A percentile compares a stretch with the other conserved stretches of the same genome.
Conservation (phyloP, 1,140 invertebrate genomes). For the Lasioglossum albipes region DNA sequence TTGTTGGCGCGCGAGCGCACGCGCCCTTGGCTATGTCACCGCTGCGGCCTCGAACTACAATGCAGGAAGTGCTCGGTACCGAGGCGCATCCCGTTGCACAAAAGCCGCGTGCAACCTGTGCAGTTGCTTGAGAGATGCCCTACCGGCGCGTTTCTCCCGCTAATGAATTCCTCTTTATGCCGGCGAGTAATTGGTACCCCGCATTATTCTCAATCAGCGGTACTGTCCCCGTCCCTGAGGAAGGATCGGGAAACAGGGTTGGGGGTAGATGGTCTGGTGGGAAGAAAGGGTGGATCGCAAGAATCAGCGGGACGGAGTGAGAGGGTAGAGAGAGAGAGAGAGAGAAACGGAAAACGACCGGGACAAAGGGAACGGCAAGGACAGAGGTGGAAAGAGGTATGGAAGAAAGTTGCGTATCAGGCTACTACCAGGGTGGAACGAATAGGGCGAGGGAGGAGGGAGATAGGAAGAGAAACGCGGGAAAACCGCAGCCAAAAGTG, state of each 20-base stretch:
- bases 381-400: not conserved
- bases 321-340: not conserved
- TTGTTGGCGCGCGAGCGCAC: too few species aligned
- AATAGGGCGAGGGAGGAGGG: not conserved
- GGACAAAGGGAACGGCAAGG: not conserved
- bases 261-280: not conserved
- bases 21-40: constrained; percentile 8
- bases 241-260: not conserved
- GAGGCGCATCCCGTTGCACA: constrained; percentile 46
- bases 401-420: not conserved
- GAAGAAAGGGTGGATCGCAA: not conserved
- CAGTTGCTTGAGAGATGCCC: constrained; percentile 32
- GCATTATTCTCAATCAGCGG: constrained; percentile 65
- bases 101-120: constrained; percentile 39
- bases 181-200: constrained; percentile 62
- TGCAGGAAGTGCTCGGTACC: constrained; percentile 34
- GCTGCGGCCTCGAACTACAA: constrained; percentile 36
- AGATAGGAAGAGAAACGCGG: constrained; percentile 2
- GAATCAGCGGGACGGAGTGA: not conserved
- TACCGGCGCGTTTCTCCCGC: constrained; percentile 42
- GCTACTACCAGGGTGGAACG: not conserved
- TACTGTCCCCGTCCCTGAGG: constrained; percentile 35
- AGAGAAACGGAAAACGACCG: not conserved
- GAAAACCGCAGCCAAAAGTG: constrained; percentile 62
- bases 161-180: constrained; percentile 63